Evolutionary conservation across 2,888 invertebrate genomes (phyloP), one percentile per base, ranked within the genome.

Genomic region (Lithosia quadra): DNA sequence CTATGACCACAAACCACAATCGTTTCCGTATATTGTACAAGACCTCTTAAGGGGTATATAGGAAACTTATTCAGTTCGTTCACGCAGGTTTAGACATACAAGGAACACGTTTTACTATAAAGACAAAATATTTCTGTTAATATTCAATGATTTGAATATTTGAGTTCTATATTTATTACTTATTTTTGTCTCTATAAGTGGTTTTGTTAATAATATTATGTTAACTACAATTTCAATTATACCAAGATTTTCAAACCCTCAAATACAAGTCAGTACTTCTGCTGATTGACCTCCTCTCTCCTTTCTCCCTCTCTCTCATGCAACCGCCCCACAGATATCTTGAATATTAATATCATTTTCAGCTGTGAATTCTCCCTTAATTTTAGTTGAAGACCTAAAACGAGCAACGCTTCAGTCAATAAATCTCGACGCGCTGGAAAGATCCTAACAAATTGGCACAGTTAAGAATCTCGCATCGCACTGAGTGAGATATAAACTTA

Each of bases 391-490:
- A 53, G 53, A n/a, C 33, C 33, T 53, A 53, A 64, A 56, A 22
- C 22, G 15, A 49, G 55, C 4, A 59, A n/a, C 4, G 60, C 63
- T 49, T 36, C 13, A 22, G 33, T 33, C 68, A 43, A 67, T 74
- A 72, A 69, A 80, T 78, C 58, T 62, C 65, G 34, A 65, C 61
- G 62, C 59, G 55, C 62, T 58, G n/a, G 13, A 28, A 71, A 70
- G 33, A 49, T 63, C 22, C 60, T 65, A 24, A 77, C 78, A 71
- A 78, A 77, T 78, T 74, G 63, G 62, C 22, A 28, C 53, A 67
- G 57, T 71, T 65, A 71, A 61, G 69, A 67, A 69, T 67, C 65
- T 65, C 33, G 36, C 28, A 13, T 34, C 21, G n/a, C 43, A 58
- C 28, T 60, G 33, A n/a, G 34, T 56, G 58, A 10, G 36, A 56